These are phyloP conservation scores for Punctoribates punctum DNA, from an alignment of 2,888 invertebrate genomes.

Conservation along the genomic window DNA sequence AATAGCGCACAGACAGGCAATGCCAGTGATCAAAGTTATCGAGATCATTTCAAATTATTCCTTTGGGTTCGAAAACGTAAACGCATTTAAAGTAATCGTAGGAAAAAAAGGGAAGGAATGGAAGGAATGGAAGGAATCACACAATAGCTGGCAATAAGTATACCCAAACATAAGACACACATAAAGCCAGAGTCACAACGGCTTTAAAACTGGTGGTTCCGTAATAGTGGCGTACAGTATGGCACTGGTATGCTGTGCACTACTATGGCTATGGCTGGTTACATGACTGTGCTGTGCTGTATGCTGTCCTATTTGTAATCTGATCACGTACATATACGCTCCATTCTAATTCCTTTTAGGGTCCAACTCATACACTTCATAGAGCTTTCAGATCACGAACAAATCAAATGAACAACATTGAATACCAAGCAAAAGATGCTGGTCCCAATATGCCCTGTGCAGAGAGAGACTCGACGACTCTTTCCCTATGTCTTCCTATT, in stretches of 20 bases:
- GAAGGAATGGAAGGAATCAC: no score
- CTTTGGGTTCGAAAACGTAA: constrained; percentile 30
- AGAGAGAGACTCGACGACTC: no score
- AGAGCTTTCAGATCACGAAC: constrained; percentile 26
- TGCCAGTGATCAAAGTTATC: constrained; percentile 1
- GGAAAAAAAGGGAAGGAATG: not conserved
- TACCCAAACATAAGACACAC: not conserved
- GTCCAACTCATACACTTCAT: constrained; percentile 29
- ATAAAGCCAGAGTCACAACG: not conserved
- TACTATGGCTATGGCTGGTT: no score
- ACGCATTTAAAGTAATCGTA: constrained; percentile 22
- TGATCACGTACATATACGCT: constrained; percentile 18
- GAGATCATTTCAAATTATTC: constrained; percentile 18
- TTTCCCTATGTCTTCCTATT: not conserved
- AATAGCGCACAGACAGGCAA: no score
- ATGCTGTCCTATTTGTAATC: constrained; percentile 8
- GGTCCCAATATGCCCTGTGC: not conserved
- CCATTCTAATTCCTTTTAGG: constrained; percentile 32
- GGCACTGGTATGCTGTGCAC: no score
- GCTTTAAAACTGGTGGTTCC: no score
- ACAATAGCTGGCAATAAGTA: not conserved
- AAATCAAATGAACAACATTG: constrained; percentile 37
- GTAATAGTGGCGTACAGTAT: no score
- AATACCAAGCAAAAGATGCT: constrained; percentile 26
- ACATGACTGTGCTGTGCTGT: not conserved